These are phyloP conservation scores for Tragelaphus scriptus DNA, from an alignment of 2,113 vertebrate genomes.

Conservation along the genomic window DNA sequence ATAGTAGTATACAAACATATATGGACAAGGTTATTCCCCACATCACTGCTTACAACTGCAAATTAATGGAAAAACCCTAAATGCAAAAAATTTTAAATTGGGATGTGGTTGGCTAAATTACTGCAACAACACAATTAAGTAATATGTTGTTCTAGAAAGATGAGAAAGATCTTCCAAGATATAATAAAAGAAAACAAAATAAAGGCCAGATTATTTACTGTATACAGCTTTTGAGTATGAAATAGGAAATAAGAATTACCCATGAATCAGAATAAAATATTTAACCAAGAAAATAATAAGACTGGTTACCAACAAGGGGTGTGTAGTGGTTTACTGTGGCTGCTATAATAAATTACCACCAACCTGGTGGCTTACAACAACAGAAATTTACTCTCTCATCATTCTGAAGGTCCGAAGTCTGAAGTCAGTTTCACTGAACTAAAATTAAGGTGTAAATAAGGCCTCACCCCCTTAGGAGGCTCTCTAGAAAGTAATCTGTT, in stretches of 20 bases:
- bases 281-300: neutral
- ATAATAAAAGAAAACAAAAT: neutral
- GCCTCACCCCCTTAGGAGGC: neutral
- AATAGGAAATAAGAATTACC: neutral
- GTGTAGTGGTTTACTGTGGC: neutral
- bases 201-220: neutral
- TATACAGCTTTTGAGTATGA: neutral
- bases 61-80: neutral
- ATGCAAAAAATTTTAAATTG: neutral
- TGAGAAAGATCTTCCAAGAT: neutral
- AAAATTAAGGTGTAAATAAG: neutral
- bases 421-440: neutral
- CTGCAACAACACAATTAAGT: neutral
- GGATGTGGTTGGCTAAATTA: neutral
- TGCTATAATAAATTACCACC: neutral
- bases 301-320: neutral
- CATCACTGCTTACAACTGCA: neutral
- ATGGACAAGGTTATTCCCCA: neutral
- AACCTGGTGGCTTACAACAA: neutral
- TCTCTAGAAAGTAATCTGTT: neutral
- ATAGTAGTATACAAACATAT: neutral
- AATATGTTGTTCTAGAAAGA: neutral
- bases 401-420: neutral
- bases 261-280: neutral
- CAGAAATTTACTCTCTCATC: neutral